Percentiles rank a stretch among this genome's conserved stretches.
phyloP scores from a whole-genome alignment of 2,888 invertebrate species.

The Asteroscopus sphinx region DNA sequence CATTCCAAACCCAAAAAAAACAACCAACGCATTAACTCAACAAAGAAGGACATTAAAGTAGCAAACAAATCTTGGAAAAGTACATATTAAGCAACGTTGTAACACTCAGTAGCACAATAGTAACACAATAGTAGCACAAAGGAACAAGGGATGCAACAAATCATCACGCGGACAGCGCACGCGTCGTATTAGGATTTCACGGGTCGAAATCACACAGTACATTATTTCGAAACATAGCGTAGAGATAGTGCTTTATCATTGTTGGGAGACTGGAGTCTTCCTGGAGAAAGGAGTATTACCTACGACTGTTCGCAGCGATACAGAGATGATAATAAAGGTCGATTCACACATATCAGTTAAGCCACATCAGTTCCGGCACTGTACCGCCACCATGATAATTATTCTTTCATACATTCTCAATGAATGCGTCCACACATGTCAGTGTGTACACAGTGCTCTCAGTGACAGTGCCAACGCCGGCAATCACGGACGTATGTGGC shows the following conservation, averaged over 20 bases:
- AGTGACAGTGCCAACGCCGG: too few relatives aligned
- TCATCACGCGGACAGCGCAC: slow-evolving; percentile 58
- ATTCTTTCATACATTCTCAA: too few relatives aligned
- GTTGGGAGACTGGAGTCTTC: slow-evolving; percentile 14
- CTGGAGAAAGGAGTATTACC: slow-evolving; percentile 3
- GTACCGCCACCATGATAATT: too few relatives aligned
- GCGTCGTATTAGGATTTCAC: slow-evolving; percentile 69
- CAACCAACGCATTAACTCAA: slow-evolving; percentile 27
- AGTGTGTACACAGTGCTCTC: too few relatives aligned
- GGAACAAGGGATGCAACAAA: slow-evolving; percentile 71
- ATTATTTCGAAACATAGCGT: background rate
- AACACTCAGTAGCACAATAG: slow-evolving; percentile 45
- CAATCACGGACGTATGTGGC: too few relatives aligned
- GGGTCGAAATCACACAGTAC: slow-evolving; percentile 44
- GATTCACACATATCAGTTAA: too few relatives aligned
- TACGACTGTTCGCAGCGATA: background rate
- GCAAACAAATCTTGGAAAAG: slow-evolving; percentile 45
- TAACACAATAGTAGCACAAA: slow-evolving; percentile 43
- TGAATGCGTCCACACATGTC: too few relatives aligned
- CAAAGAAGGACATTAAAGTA: slow-evolving; percentile 41
- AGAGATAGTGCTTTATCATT: slow-evolving; percentile 21
- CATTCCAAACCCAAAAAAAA: background rate
- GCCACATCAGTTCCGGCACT: too few relatives aligned
- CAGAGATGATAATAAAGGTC: too few relatives aligned
- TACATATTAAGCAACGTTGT: slow-evolving; percentile 55